Conservation (phyloP, 2,888 invertebrate genomes). For the Ophion costatus region DNA sequence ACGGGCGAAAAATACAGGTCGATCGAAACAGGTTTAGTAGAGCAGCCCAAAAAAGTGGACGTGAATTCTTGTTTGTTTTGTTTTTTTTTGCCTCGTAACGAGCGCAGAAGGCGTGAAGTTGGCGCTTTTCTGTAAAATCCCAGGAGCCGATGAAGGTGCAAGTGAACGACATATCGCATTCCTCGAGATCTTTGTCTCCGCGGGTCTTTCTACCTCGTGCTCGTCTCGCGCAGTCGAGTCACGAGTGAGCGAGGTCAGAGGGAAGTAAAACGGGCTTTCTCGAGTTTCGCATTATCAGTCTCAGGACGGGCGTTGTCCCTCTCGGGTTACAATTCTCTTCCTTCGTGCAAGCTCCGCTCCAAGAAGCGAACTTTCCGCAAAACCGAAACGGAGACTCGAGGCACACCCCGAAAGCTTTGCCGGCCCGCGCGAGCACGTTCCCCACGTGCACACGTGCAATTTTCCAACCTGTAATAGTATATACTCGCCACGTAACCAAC, state of each 20-base stretch:
- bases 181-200: slow-evolving; percentile 35
- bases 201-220: background rate
- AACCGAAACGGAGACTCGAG: slow-evolving; percentile 38
- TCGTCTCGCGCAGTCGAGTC: slow-evolving; percentile 41
- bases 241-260: slow-evolving; percentile 48
- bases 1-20: too few species aligned
- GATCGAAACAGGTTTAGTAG: too few species aligned
- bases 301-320: slow-evolving; percentile 58
- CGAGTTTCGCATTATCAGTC: slow-evolving; percentile 64
- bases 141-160: background rate
- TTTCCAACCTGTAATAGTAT: slow-evolving; percentile 14
- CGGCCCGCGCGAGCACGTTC: background rate
- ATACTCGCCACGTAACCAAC: slow-evolving; percentile 3
- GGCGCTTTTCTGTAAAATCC: background rate
- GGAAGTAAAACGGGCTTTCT: slow-evolving; percentile 58
- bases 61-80: too few species aligned
- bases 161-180: slow-evolving; percentile 53
- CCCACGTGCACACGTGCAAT: background rate
- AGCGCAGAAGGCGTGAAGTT: slow-evolving; percentile 24
- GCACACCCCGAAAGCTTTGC: slow-evolving; percentile 23
- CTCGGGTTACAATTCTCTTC: slow-evolving; percentile 59
- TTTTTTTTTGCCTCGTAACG: too few species aligned
- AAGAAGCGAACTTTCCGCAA: slow-evolving; percentile 42
- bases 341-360: background rate
- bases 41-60: too few species aligned